Percentiles rank a stretch among this genome's conserved stretches.
Conservation (phyloP, 2,888 invertebrate genomes). For the Criorhina ranunculi region DNA sequence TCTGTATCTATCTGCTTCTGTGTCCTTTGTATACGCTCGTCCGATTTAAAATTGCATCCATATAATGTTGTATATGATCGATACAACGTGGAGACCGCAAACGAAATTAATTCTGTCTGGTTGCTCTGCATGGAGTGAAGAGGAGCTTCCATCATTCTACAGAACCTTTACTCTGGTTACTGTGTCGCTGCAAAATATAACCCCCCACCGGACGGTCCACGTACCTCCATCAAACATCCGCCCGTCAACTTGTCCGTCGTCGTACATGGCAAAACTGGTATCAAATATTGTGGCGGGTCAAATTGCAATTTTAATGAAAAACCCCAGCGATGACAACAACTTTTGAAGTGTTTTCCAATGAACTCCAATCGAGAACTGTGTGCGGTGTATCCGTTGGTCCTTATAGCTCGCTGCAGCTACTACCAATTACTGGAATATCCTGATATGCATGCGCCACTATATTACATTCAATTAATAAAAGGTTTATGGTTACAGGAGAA, state of each 20-base stretch:
- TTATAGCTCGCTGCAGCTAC: conserved; percentile 9
- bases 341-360: conserved; percentile 57
- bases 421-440: conserved; percentile 54
- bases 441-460: conserved; percentile 13
- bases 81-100: conserved; percentile 68
- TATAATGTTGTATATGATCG: conserved; percentile 72
- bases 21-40: conserved; percentile 35
- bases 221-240: conserved; percentile 34
- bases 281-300: conserved; percentile 69
- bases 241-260: conserved; percentile 24
- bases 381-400: not conserved
- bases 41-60: conserved; percentile 69
- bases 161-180: not conserved
- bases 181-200: conserved; percentile 2
- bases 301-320: conserved; percentile 73
- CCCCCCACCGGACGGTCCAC: not conserved
- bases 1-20: conserved; percentile 40
- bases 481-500: conserved; percentile 24
- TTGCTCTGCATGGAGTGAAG: conserved; percentile 76
- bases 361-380: conserved; percentile 39
- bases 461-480: conserved; percentile 49
- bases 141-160: not conserved
- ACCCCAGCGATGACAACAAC: conserved; percentile 61
- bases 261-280: conserved; percentile 38
- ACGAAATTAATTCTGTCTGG: conserved; percentile 70